Conservation (phyloP, 2,113 vertebrate species). For the Sinocyclocheilus rhinocerous region DNA sequence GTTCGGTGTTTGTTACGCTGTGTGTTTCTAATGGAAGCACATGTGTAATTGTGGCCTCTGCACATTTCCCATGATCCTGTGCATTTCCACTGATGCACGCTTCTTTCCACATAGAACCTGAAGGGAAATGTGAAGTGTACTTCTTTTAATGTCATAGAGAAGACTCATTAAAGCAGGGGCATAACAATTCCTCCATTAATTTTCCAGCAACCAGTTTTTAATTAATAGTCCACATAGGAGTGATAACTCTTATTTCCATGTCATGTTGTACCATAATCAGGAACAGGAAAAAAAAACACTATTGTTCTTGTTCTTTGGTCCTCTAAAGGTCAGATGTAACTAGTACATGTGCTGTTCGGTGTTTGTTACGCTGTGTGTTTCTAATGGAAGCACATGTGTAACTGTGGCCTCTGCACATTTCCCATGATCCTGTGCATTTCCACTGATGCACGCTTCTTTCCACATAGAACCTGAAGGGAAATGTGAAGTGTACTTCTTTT, state of each 20-base stretch:
- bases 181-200: slow-evolving; percentile 84
- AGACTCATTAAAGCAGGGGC: slow-evolving; percentile 80
- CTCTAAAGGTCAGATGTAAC: slow-evolving; percentile 17
- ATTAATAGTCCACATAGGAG: slow-evolving; percentile 76
- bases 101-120: slow-evolving; percentile 62
- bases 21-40: not conserved
- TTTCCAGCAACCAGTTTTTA: slow-evolving; percentile 87
- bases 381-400: slow-evolving; percentile 11
- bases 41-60: slow-evolving; percentile 64
- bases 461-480: slow-evolving; percentile 75
- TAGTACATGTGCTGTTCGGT: not conserved
- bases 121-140: slow-evolving; percentile 79
- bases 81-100: slow-evolving; percentile 22
- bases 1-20: slow-evolving; percentile 5
- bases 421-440: slow-evolving; percentile 7
- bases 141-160: slow-evolving; percentile 77
- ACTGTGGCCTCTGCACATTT: slow-evolving; percentile 64
- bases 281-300: not conserved
- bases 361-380: slow-evolving; percentile 22
- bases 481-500: slow-evolving; percentile 75
- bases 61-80: slow-evolving; percentile 14
- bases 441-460: slow-evolving; percentile 34
- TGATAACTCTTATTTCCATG: not conserved
- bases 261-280: not conserved
- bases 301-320: not conserved